Conservation (phyloP, 2,888 invertebrate species). For the Gnatocerus cornutus region DNA sequence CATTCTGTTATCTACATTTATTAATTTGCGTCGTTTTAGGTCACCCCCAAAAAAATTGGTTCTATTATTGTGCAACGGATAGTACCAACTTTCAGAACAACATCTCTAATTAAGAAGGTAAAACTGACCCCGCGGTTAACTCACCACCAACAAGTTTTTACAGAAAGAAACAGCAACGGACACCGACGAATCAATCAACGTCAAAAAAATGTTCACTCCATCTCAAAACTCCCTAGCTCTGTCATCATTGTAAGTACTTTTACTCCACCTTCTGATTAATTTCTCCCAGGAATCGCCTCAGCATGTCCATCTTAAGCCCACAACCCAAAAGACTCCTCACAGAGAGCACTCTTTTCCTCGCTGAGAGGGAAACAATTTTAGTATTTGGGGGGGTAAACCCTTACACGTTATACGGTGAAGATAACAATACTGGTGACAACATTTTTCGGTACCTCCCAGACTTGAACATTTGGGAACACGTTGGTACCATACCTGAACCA, state of each 20-base stretch:
- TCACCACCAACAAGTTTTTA: neutral
- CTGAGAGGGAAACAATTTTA: slow-evolving; percentile 77
- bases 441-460: slow-evolving; percentile 76
- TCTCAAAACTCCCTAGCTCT: slow-evolving; percentile 31
- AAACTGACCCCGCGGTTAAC: neutral
- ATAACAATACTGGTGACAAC: slow-evolving; percentile 77
- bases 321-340: slow-evolving; percentile 54
- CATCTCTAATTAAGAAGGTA: neutral
- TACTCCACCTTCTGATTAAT: neutral
- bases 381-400: slow-evolving; percentile 83
- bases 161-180: slow-evolving; percentile 3
- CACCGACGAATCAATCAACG: slow-evolving; percentile 19
- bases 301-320: slow-evolving; percentile 52
- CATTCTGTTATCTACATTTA: neutral
- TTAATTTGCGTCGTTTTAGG: neutral
- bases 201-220: slow-evolving; percentile 31
- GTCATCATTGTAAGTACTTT: slow-evolving; percentile 24
- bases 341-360: slow-evolving; percentile 72
- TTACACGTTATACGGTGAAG: slow-evolving; percentile 74
- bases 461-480: slow-evolving; percentile 78
- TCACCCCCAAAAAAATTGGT: neutral
- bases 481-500: slow-evolving; percentile 80
- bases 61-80: neutral
- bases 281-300: slow-evolving; percentile 48
- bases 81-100: neutral